Conservation (phyloP, 92 coral and sea anemone genomes). For the Muricea muricata region DNA sequence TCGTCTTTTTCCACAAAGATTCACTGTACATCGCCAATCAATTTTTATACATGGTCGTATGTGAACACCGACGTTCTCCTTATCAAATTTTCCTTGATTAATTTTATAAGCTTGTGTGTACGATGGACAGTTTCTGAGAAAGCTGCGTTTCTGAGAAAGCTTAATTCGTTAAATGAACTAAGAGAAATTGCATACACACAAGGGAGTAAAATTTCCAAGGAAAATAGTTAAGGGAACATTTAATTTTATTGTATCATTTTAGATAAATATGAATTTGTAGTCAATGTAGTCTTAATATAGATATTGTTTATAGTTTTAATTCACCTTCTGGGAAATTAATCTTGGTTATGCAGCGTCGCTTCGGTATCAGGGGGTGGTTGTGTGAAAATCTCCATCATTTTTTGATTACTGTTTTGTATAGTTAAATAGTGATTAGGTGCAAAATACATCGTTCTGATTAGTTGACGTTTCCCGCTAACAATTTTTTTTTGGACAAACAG, state of each 20-base stretch:
- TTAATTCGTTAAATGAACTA: too few relatives aligned
- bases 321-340: too few relatives aligned
- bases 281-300: not conserved
- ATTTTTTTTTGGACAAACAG: too few relatives aligned
- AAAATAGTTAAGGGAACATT: not conserved
- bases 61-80: not conserved
- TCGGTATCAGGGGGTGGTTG: too few relatives aligned
- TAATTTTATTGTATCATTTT: not conserved
- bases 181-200: not conserved
- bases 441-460: too few relatives aligned
- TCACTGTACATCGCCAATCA: not conserved
- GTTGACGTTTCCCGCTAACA: too few relatives aligned
- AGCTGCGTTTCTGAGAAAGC: not conserved
- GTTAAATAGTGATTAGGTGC: too few relatives aligned
- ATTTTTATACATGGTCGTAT: not conserved
- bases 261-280: not conserved
- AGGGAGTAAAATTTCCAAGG: not conserved
- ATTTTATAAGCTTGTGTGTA: not conserved
- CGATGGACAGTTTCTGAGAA: too few relatives aligned
- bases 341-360: too few relatives aligned
- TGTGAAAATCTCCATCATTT: too few relatives aligned
- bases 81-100: not conserved
- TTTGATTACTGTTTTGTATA: too few relatives aligned
- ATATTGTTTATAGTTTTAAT: not conserved
- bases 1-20: not conserved